phyloP scores from a whole-genome alignment of 2,113 vertebrate species.

The Halichoeres trimaculatus region DNA sequence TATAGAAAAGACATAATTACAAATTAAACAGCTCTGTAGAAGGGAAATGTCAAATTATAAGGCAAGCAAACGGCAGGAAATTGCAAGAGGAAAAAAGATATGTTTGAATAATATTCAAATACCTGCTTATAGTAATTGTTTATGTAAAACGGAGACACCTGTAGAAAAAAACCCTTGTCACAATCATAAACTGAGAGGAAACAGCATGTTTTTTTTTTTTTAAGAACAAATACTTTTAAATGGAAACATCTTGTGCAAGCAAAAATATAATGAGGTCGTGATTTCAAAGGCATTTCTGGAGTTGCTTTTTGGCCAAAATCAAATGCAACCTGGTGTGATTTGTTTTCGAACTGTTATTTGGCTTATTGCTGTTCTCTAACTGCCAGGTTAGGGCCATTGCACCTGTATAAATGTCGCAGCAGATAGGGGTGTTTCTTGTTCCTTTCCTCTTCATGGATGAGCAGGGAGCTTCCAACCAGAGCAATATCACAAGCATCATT shows the following conservation, averaged over 20 bases:
- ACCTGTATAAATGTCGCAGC: slow-evolving; percentile 3
- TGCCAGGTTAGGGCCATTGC: not conserved
- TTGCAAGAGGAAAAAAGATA: not conserved
- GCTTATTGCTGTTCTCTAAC: not conserved
- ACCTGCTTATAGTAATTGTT: slow-evolving; percentile 57
- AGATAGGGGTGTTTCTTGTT: not conserved
- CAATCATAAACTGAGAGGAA: not conserved
- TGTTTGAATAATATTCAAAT: slow-evolving; percentile 40
- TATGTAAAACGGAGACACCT: slow-evolving; percentile 25
- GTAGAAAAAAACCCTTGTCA: slow-evolving; percentile 29
- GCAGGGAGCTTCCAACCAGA: slow-evolving; percentile 31
- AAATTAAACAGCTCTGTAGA: not conserved
- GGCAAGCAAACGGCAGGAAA: not conserved
- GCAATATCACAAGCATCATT: slow-evolving; percentile 39
- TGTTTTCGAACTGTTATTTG: not conserved
- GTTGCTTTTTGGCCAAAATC: not conserved
- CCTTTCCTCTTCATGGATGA: slow-evolving; percentile 15
- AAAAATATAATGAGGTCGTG: not conserved
- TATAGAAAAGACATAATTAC: not conserved
- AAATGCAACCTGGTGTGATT: not conserved
- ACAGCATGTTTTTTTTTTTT: not conserved
- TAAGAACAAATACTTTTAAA: not conserved
- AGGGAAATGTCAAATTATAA: not conserved
- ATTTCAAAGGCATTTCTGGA: not conserved
- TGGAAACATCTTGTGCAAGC: not conserved